These are phyloP conservation scores for Chaetodon trifasciatus DNA, from an alignment of 2,797 vertebrate species.

Conservation along the genomic window DNA sequence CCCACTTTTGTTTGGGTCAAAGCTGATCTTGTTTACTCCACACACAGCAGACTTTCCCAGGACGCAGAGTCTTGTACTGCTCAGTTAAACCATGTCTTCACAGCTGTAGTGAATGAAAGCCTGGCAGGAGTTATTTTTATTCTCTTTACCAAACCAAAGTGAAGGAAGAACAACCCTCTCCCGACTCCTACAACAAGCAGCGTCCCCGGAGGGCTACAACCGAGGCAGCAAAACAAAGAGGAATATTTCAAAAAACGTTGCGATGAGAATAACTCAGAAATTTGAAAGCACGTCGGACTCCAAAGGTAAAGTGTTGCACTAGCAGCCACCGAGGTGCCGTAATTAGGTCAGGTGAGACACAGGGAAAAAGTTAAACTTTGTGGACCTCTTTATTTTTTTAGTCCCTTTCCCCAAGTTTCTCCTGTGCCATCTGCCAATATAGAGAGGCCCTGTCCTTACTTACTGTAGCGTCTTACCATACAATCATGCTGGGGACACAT, in stretches of 20 bases:
- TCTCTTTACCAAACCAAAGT: conserved; percentile 76
- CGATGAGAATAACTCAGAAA: conserved; percentile 74
- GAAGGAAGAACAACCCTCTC: conserved; percentile 73
- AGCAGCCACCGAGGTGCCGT: conserved; percentile 59
- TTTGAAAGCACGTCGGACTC: conserved; percentile 75
- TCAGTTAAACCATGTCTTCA: conserved; percentile 66
- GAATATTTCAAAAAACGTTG: conserved; percentile 66
- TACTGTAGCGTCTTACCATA: background rate
- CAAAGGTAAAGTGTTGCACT: conserved; percentile 69
- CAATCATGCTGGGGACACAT: background rate
- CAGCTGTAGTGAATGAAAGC: conserved; percentile 73
- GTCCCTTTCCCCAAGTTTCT: conserved; percentile 22
- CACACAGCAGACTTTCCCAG: conserved; percentile 48
- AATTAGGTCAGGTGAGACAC: conserved; percentile 81
- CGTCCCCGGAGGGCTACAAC: conserved; percentile 76
- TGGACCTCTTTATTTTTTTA: conserved; percentile 47
- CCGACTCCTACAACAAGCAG: conserved; percentile 64
- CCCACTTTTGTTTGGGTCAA: conserved; percentile 43
- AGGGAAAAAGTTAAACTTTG: conserved; percentile 67
- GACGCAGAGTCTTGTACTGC: conserved; percentile 47
- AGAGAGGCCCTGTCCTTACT: background rate
- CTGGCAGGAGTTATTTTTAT: conserved; percentile 76
- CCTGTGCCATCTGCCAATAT: conserved; percentile 1
- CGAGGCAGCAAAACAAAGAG: conserved; percentile 81
- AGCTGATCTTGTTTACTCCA: conserved; percentile 55